Conservation (phyloP, 2,888 invertebrate species). For the Noctua pronuba region DNA sequence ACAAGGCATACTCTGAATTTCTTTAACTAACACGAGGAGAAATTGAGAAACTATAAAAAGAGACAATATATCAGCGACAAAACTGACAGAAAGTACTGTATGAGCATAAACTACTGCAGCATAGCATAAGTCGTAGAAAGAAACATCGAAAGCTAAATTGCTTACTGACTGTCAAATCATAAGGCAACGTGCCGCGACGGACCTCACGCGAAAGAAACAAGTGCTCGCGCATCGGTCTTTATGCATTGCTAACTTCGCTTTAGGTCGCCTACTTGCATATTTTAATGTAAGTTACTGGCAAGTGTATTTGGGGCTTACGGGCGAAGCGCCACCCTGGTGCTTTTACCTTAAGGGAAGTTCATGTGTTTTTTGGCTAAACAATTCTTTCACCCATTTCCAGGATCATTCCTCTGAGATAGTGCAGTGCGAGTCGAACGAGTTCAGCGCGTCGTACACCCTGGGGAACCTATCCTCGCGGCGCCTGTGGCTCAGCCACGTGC, state of each 20-base stretch:
- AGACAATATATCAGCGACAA: too few relatives aligned
- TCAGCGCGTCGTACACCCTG: constrained; percentile 70
- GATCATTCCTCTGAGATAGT: constrained; percentile 72
- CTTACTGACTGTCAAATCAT: too few relatives aligned
- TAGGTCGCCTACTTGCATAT: background rate
- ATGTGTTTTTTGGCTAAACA: background rate
- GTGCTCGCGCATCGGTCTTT: background rate
- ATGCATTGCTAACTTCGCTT: background rate
- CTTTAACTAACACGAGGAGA: background rate
- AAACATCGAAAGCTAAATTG: too few relatives aligned
- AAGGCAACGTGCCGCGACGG: too few relatives aligned
- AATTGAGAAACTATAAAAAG: background rate
- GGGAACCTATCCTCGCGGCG: constrained; percentile 60
- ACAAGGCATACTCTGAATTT: background rate
- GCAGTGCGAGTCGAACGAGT: constrained; percentile 57
- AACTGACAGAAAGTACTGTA: too few relatives aligned
- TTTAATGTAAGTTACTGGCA: too few relatives aligned
- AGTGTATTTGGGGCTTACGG: too few relatives aligned
- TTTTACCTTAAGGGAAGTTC: too few relatives aligned
- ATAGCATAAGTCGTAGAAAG: too few relatives aligned
- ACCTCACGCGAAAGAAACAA: background rate
- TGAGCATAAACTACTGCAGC: too few relatives aligned
- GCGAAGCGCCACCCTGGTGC: too few relatives aligned
- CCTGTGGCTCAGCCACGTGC: constrained; percentile 69
- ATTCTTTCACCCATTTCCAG: constrained; percentile 61